phyloP scores from a whole-genome alignment of 2,113 vertebrate genomes.

The Henicopernis longicauda region DNA sequence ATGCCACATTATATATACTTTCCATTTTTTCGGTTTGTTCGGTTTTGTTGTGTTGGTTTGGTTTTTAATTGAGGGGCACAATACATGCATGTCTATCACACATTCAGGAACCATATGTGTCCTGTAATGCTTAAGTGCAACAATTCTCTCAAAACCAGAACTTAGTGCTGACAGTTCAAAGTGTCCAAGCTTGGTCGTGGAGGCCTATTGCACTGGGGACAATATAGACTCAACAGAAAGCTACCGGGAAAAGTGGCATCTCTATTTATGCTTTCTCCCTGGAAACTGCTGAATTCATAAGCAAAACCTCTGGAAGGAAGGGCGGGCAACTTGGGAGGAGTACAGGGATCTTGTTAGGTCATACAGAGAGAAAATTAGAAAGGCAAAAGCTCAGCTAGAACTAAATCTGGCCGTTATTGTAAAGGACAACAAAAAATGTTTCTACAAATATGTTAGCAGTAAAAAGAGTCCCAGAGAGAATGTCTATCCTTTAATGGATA shows the following conservation, averaged over 20 bases:
- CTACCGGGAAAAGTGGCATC: neutral
- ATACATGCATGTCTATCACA: neutral
- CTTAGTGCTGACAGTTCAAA: neutral
- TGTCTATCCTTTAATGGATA: no score
- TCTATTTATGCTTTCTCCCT: neutral
- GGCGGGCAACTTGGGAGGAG: no score
- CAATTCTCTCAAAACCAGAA: neutral
- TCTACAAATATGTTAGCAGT: no score
- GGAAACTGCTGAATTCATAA: neutral
- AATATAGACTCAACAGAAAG: neutral
- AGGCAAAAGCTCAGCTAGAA: no score
- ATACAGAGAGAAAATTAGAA: no score
- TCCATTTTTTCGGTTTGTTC: neutral
- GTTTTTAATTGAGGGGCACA: neutral
- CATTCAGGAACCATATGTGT: neutral
- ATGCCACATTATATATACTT: neutral
- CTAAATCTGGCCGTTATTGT: no score
- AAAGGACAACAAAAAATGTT: no score
- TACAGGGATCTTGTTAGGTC: no score
- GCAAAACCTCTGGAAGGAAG: neutral
- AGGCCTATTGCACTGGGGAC: neutral
- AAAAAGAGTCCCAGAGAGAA: no score
- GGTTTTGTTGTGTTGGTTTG: neutral
- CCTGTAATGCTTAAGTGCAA: fast-evolving
- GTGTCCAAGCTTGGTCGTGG: neutral